These are phyloP conservation scores for Acropora yongei DNA, from an alignment of 64 coral and sea anemone genomes.

Conservation along the genomic window DNA sequence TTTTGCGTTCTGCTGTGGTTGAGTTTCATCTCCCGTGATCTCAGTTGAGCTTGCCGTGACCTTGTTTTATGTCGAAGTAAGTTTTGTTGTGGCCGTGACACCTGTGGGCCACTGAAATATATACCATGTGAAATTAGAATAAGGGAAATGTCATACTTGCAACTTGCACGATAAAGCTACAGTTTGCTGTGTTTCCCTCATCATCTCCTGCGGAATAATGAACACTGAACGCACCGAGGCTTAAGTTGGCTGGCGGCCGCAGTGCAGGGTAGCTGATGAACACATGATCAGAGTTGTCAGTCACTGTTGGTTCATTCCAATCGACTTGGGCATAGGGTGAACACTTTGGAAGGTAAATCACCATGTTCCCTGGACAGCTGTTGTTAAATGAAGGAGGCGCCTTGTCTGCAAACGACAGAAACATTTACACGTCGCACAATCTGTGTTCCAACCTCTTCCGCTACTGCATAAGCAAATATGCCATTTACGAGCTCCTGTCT, in stretches of 20 bases:
- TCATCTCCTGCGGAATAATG: constrained; percentile 36
- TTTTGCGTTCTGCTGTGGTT: too few relatives aligned
- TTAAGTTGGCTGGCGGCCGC: constrained; percentile 26
- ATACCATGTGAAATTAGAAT: background rate
- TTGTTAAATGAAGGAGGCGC: constrained; percentile 25
- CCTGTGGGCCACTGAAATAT: background rate
- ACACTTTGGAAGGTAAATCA: constrained; percentile 17
- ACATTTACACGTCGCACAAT: background rate
- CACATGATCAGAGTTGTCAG: constrained; percentile 52
- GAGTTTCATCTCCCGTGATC: too few relatives aligned
- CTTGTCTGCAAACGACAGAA: background rate
- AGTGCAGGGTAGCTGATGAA: constrained; percentile 21
- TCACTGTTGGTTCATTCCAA: constrained; percentile 38
- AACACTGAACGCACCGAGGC: constrained; percentile 20
- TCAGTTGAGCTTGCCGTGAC: too few relatives aligned
- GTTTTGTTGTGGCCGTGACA: background rate
- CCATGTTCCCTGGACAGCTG: constrained; percentile 36
- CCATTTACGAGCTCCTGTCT: too few relatives aligned
- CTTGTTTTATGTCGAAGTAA: too few relatives aligned
- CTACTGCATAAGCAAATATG: background rate
- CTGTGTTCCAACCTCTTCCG: background rate
- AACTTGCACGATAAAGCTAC: constrained; percentile 48
- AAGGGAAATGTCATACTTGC: constrained; percentile 24
- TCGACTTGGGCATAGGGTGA: background rate
- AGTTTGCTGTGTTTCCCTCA: constrained; percentile 38